Evolutionary conservation across 2,797 vertebrate genomes (phyloP).

Genomic region (Pseudochirops cupreus): DNA sequence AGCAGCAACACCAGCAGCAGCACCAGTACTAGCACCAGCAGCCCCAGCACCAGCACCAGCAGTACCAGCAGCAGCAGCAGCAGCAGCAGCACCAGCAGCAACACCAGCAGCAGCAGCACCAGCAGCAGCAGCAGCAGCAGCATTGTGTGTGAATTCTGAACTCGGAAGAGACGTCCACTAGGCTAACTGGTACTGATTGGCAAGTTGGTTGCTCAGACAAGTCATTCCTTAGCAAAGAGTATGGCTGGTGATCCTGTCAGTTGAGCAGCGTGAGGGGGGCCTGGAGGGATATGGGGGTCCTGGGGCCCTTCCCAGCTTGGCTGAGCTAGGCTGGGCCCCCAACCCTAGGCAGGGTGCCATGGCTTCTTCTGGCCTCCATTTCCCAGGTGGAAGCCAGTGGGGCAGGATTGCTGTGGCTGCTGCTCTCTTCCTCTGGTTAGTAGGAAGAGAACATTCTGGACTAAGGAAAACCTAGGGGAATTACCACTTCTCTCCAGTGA

Average conservation of each 20-base stretch:
- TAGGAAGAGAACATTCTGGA: constrained; percentile 42
- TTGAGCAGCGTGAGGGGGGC: not conserved
- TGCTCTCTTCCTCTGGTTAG: constrained; percentile 1
- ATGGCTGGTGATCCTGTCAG: not conserved
- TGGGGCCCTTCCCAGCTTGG: not conserved
- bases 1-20: no score
- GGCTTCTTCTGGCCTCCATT: not conserved
- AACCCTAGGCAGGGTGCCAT: not conserved
- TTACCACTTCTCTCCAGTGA: constrained; percentile 29
- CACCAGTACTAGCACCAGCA: no score
- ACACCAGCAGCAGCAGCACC: no score
- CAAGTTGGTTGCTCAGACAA: not conserved
- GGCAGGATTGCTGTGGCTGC: not conserved
- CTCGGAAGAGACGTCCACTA: not conserved
- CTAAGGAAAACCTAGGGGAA: constrained; percentile 26
- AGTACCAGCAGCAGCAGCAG: no score
- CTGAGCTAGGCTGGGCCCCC: no score
- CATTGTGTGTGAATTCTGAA: not conserved
- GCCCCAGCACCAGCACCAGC: no score
- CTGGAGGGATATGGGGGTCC: not conserved
- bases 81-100: no score
- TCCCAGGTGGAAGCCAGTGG: not conserved
- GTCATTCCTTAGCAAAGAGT: not conserved
- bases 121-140: no score
- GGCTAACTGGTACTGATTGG: not conserved